These are phyloP conservation scores for Bombus sibiricus DNA, from an alignment of 1,140 invertebrate species.

Conservation along the genomic window DNA sequence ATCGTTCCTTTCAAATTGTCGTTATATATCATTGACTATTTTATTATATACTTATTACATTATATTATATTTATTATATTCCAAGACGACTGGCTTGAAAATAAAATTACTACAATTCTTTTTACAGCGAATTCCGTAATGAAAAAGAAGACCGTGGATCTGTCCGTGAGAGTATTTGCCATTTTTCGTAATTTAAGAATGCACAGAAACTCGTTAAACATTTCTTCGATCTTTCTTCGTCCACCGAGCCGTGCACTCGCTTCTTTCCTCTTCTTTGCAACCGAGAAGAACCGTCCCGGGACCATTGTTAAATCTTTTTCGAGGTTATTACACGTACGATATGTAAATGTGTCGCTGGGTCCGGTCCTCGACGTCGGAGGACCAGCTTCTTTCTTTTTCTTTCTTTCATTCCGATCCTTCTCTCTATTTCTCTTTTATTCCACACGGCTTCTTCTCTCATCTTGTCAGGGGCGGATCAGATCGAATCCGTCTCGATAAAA, in stretches of 20 bases:
- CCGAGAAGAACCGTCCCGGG: constrained; percentile 31
- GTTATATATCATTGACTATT: too few species aligned
- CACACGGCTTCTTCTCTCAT: constrained; percentile 49
- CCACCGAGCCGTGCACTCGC: background rate
- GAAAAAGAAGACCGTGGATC: background rate
- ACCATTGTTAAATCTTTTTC: constrained; percentile 70
- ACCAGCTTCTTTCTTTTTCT: constrained; percentile 60
- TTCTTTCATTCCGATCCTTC: constrained; percentile 56
- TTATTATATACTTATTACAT: too few species aligned
- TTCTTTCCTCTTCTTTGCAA: constrained; percentile 38
- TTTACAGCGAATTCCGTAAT: background rate
- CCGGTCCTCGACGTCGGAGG: constrained; percentile 67
- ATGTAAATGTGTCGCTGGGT: constrained; percentile 70
- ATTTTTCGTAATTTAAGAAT: constrained; percentile 16
- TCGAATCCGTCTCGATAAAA: constrained; percentile 20
- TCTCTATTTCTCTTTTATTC: constrained; percentile 54
- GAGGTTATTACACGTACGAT: constrained; percentile 71
- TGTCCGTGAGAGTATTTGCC: background rate
- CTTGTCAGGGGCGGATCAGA: constrained; percentile 65
- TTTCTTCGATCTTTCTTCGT: constrained; percentile 32
- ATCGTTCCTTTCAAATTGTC: too few species aligned
- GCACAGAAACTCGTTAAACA: constrained; percentile 45
- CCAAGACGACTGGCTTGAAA: background rate
- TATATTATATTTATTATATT: too few species aligned
- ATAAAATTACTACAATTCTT: background rate